Evolutionary conservation across 2,888 invertebrate species (phyloP), one percentile per base, ranked within the genome.

Genomic region (Chrysopilus asiliformis): DNA sequence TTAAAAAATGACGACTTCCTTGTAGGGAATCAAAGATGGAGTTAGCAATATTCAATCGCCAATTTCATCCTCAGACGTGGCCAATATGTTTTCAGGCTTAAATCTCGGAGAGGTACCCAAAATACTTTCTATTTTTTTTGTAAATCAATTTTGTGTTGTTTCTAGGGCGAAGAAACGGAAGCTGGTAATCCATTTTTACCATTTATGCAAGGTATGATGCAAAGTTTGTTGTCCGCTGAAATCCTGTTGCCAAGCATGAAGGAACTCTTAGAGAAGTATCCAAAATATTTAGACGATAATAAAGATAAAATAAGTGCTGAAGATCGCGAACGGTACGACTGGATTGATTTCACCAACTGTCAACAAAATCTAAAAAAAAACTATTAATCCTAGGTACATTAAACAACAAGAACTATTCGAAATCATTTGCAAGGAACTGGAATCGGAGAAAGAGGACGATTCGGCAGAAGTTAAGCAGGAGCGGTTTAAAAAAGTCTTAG

Each of bases 151-250:
- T 15, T 40, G 41, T 28, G 36, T 28, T n/a, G n/a, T n/a, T n/a
- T n/a, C n/a, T n/a, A 56, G 60, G 46, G 45, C 3, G 59, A 66
- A 58, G 68, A 70, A 4, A 64, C 65, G 19, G 65, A 64, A n/a
- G 64, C 68, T 36, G n/a, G n/a, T n/a, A 76, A 76, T 47, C 76
- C 77, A 58, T 74, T 84, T 50, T 61, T 85, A 2, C 82, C 85
- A 0, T 82, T 87, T 54, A 85, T 87, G 83, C 82, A 85, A 49
- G 80, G 78, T 12, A 85, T 86, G 81, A 82, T 87, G 79, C 84
- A 85, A 58, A 80, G 79, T 2, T 63, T 86, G 5, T 67, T 83
- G 7, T 90, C 91, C 0, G 91, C 93, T 55, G 93, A 93, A 45
- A 78, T 91, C 2, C 64, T 94, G 1, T 81, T 91, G 53, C 91